Evolutionary conservation across 2,113 vertebrate species (phyloP).

Genomic region (Tyrannus savana): DNA sequence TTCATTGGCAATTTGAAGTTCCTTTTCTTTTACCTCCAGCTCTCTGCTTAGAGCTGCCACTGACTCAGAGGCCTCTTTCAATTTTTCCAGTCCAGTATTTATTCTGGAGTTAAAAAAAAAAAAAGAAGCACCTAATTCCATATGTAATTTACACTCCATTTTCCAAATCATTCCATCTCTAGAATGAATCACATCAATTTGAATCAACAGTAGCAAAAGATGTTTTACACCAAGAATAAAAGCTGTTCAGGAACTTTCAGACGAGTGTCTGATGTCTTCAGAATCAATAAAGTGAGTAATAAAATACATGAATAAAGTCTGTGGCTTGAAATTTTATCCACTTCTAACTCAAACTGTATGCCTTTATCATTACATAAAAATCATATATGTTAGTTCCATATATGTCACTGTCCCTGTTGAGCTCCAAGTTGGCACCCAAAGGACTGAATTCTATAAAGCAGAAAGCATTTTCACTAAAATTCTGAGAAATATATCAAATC

Average conservation of each 20-base stretch:
- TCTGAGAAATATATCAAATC: background rate
- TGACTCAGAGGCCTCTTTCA: conserved; percentile 93
- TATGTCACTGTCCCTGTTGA: background rate
- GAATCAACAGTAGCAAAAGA: background rate
- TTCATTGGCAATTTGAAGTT: conserved; percentile 89
- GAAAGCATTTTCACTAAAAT: background rate
- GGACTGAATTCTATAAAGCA: background rate
- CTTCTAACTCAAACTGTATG: background rate
- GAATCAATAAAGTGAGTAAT: background rate
- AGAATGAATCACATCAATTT: background rate
- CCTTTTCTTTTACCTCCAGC: conserved; percentile 91
- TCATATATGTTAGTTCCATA: background rate
- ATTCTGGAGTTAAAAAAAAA: conserved; percentile 77
- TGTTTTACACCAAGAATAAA: background rate
- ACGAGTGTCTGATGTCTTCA: background rate
- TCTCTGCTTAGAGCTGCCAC: conserved; percentile 90
- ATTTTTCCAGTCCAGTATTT: conserved; percentile 92
- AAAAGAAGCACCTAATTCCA: background rate
- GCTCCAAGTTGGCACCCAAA: background rate
- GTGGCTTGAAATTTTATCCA: background rate
- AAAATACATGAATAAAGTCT: background rate
- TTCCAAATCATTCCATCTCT: background rate
- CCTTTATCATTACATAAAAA: background rate
- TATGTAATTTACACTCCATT: background rate
- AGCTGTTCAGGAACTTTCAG: background rate